Base-by-base conservation (phyloP, 2,888 invertebrate genomes). In the Drosophila nr. perissopoda region DNA sequence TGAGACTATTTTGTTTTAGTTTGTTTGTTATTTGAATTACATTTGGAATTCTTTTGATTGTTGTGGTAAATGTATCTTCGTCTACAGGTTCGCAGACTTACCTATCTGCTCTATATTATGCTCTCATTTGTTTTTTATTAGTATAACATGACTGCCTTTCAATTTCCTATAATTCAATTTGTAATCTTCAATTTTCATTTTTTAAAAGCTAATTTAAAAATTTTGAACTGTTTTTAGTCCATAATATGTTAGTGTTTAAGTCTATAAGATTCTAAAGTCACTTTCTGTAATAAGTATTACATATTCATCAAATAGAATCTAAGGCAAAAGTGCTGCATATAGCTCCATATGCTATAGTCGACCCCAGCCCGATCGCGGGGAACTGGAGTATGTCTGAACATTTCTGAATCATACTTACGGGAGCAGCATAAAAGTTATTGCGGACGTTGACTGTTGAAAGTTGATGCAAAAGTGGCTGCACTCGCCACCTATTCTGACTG, bases 391-490 rank as follows among this genome's bases (percentile, higher is more conserved):
- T 25, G 29, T 25, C 31, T 38, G 54, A 25, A 4, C 1, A 8
- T 36, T 33, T 53, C 3, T 53, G 46, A n/a, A 29, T 16, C 25
- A 46, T 36, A 54, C 36, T 68, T 54, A 68, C 25, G 54, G 69
- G 48, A 48, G 38, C 38, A 56, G 31, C 67, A 40, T 31, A 56
- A 69, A 67, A 70, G n/a, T 60, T 70, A 25, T 36, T n/a, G 52
- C 54, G 36, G 34, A 31, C 60, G 49, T 70, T 54, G 46, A 67
- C 56, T 54, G 67, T 38, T 48, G 56, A 59, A 64, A 65, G 53
- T 64, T 58, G 48, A n/a, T 70, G 54, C 33, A 62, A 66, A 73
- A 74, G 53, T 65, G 59, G 74, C 36, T 73, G 72, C 72, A 64
- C 42, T 40, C 52, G 65, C 59, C 60, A 52, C 57, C 75, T 75